Evolutionary conservation across 1,140 invertebrate species (phyloP).

Genomic region (Musca domestica): DNA sequence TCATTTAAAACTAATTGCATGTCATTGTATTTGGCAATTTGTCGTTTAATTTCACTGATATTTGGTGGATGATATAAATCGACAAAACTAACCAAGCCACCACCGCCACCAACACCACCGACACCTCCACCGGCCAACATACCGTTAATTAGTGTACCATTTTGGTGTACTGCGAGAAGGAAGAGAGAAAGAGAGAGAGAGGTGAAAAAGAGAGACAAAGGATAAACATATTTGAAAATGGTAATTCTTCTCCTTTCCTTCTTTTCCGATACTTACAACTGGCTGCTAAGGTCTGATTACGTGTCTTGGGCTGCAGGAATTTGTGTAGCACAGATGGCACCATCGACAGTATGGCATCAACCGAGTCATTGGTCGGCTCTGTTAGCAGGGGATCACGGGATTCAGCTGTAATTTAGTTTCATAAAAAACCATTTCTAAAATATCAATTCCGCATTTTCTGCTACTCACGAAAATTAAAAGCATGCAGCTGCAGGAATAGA

Average conservation of each 20-base stretch:
- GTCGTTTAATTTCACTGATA: conserved; percentile 66
- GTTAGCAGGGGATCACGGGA: conserved; percentile 37
- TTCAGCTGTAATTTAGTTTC: conserved; percentile 39
- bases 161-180: conserved; percentile 13
- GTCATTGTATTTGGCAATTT: conserved; percentile 65
- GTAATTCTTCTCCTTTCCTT: no score
- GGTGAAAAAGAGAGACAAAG: not conserved
- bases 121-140: conserved; percentile 23
- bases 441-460: not conserved
- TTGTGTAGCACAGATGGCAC: conserved; percentile 62
- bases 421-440: not conserved
- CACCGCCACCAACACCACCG: conserved; percentile 17
- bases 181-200: not conserved
- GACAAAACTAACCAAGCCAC: conserved; percentile 34
- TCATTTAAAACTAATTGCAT: conserved; percentile 72
- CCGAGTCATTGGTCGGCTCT: conserved; percentile 57
- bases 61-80: conserved; percentile 54
- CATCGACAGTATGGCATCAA: conserved; percentile 62
- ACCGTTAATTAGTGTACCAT: conserved; percentile 25
- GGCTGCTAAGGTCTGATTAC: conserved; percentile 40
- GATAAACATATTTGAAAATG: not conserved
- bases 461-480: conserved; percentile 60
- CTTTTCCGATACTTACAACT: conserved; percentile 33
- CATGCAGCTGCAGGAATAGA: conserved; percentile 68
- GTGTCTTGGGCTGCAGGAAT: conserved; percentile 58